Evolutionary conservation across 1,140 invertebrate species (phyloP).

Genomic region (Drosophila prosaltans): DNA sequence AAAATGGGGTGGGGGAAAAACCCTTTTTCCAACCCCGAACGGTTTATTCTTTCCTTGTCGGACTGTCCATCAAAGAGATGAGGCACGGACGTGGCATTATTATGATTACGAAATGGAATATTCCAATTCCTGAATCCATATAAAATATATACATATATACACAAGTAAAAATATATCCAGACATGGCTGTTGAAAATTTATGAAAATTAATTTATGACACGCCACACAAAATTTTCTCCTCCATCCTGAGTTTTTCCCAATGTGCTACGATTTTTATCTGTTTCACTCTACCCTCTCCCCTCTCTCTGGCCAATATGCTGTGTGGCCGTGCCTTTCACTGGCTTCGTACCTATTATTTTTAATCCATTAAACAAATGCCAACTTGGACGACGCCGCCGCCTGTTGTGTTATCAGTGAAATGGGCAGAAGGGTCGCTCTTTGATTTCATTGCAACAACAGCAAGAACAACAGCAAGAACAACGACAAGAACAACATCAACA

Average conservation of each 20-base stretch:
- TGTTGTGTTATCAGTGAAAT: conserved; percentile 65
- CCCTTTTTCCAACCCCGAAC: conserved; percentile 5
- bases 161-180: conserved; percentile 21
- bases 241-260: conserved; percentile 25
- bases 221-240: conserved; percentile 68
- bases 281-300: neutral
- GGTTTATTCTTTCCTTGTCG: neutral
- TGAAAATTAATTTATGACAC: conserved; percentile 78
- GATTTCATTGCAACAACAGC: conserved; percentile 56
- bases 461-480: conserved; percentile 51
- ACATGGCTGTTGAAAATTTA: conserved; percentile 60
- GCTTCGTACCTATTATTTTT: conserved; percentile 70
- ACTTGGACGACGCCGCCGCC: conserved; percentile 50
- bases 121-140: conserved; percentile 41
- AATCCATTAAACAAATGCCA: conserved; percentile 81
- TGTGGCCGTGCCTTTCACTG: conserved; percentile 10
- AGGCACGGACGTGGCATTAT: conserved; percentile 10
- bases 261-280: conserved; percentile 73
- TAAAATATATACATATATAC: too few species aligned
- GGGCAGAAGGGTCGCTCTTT: conserved; percentile 63
- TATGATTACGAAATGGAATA: conserved; percentile 54
- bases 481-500: conserved; percentile 46
- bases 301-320: conserved; percentile 22
- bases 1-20: neutral
- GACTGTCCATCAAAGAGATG: conserved; percentile 36